Base-by-base conservation (phyloP, 2,888 invertebrate species). In the Melanostoma mellinum region DNA sequence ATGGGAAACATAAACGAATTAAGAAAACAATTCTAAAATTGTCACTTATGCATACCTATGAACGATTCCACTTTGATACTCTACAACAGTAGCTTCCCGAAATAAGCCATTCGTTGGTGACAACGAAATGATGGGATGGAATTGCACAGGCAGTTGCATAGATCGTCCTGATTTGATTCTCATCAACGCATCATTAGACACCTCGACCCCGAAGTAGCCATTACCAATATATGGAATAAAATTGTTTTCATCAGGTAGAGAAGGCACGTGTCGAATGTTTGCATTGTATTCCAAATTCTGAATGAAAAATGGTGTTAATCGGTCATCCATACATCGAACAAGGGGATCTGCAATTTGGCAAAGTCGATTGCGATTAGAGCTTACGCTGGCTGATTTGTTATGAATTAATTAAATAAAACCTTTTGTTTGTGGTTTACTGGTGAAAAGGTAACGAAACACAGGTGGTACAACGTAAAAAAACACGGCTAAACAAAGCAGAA, bases 141-240 rank as follows among this genome's bases (percentile, higher is more conserved):
- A 95, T 63, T 93, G 93, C 8, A 95, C 91, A 0, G 94, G 93
- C 52, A 95, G 88, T 4, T 94, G 94, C 86, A 96, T 91, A 2
- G 94, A 94, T 84, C 96, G 92, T 0, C 94, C 94, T 52, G 92
- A 90, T 90, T 94, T 95, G 38, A 96, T 94, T 88, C 94, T 94
- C 32, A 96, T 88, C 86, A 93, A 92, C 3, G 94, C 92, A 87
- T 94, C 93, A 60, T 93, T 92, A 61, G 93, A 92, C 50, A 95
- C 90, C 46, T 94, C 92, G 46, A 95, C 87, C 0, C 95, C 96
- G 80, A 96, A 91, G 77, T 94, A 92, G 0, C 96, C 96, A 90
- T 96, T 96, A 8, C 96, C 96, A 75, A 95, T 92, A 87, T 95
- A 96, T 87, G 95, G 95, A 89, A 95, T 92, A 87, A 94, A 95